Evolutionary conservation across 2,888 invertebrate genomes (phyloP).

Genomic region (Caradrina clavipalpis): DNA sequence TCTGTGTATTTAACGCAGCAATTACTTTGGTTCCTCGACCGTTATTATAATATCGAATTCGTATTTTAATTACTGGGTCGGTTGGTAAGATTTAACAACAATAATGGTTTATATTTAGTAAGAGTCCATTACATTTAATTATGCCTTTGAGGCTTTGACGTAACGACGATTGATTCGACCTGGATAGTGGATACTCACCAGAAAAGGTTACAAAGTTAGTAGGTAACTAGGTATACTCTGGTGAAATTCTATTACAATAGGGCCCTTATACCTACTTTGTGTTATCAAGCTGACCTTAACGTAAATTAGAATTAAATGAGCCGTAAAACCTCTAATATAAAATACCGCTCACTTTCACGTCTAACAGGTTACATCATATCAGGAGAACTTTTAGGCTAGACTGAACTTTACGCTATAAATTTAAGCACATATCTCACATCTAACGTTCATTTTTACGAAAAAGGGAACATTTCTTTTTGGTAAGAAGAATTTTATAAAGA

Average conservation of each 20-base stretch:
- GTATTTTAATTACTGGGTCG: constrained; percentile 52
- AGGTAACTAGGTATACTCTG: neutral
- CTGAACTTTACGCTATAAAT: constrained; percentile 57
- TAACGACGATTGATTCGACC: constrained; percentile 43
- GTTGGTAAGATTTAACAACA: constrained; percentile 34
- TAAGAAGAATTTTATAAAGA: constrained; percentile 29
- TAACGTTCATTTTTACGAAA: constrained; percentile 46
- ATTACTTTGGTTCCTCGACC: constrained; percentile 60
- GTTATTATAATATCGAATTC: constrained; percentile 60
- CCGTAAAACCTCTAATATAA: constrained; percentile 46
- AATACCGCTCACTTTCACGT: constrained; percentile 42
- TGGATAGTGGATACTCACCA: constrained; percentile 35
- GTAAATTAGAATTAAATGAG: constrained; percentile 33
- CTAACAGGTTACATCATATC: constrained; percentile 51
- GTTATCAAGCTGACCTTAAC: constrained; percentile 28
- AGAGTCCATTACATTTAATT: constrained; percentile 52
- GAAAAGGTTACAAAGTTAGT: constrained; percentile 20
- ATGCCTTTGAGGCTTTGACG: constrained; percentile 39
- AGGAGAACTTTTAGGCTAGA: constrained; percentile 50
- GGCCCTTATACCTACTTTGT: constrained; percentile 25
- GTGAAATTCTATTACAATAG: constrained; percentile 40
- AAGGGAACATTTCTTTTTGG: constrained; percentile 35
- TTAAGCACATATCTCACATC: constrained; percentile 46
- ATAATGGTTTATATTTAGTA: constrained; percentile 46
- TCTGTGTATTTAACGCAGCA: constrained; percentile 62